Evolutionary conservation across 1,140 invertebrate species (phyloP), one percentile per base, ranked within the genome.

Genomic region (Aphelenchoides fujianensis): DNA sequence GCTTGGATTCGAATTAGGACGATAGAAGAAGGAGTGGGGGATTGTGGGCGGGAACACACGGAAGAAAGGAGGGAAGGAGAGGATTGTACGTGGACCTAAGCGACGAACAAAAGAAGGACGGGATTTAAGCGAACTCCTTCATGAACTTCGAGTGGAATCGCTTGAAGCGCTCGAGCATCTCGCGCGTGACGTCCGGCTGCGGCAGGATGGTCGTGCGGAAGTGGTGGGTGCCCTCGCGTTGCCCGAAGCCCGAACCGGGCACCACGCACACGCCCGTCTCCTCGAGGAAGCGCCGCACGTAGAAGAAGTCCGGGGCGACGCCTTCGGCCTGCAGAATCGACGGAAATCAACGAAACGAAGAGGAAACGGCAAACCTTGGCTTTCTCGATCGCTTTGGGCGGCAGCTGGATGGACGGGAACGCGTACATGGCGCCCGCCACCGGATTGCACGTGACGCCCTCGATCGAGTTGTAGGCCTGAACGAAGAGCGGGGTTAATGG

Each of bases 361-460:
- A 12, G 23, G 41, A 48, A 48, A 36, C 28, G 16, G 31, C 77
- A 52, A 77, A 87, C 86, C 83, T 88, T 84, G 34, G 88, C 87
- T 23, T 80, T 82, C 36, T 84, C 79, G 36, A 88, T 77, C 31
- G 86, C 86, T 75, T 86, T 86, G 53, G 81, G 54, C 32, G 88
- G 88, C n/a, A 88, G 68, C 19, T 82, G 37, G 31, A 88, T 84
- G 52, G 79, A 88, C 1, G 95, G 95, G 84, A 98, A 95, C 37
- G 94, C 94, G 86, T 98, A 98, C 95, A 98, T 97, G 0, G 95
- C 94, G 19, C 95, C 94, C 76, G 72, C 90, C 70, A 96, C 91
- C 64, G 88, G 85, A 84, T 92, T 93, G 78, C 92, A 94, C 37
- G 86, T 89, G 78, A 94, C 92, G n/a, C 94, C 94, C 77, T 92